Evolutionary conservation across 2,888 invertebrate genomes (phyloP).

Genomic region (Cryptocephalus primarius): DNA sequence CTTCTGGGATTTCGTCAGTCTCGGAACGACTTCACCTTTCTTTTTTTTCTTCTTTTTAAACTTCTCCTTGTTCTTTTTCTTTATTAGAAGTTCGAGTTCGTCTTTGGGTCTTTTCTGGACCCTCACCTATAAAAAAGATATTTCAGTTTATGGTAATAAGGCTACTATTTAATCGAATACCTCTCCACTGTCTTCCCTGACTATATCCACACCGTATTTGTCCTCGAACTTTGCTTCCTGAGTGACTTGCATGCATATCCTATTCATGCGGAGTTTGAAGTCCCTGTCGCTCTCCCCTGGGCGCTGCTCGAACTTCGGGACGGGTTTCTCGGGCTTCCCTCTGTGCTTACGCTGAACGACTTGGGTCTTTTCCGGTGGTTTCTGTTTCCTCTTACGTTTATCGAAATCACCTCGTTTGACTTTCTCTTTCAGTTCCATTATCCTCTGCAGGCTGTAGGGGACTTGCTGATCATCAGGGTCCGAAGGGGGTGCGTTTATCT

Average conservation of each 20-base stretch:
- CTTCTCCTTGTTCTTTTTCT: slow-evolving; percentile 29
- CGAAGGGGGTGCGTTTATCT: slow-evolving; percentile 65
- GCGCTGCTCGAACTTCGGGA: slow-evolving; percentile 46
- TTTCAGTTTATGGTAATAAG: background rate
- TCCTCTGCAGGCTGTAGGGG: slow-evolving; percentile 55
- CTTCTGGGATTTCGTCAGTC: slow-evolving; percentile 44
- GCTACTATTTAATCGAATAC: slow-evolving; percentile 13
- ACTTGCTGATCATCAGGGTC: slow-evolving; percentile 62
- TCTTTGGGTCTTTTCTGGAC: slow-evolving; percentile 42
- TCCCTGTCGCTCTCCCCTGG: slow-evolving; percentile 51
- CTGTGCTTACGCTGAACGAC: slow-evolving; percentile 2
- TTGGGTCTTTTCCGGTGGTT: slow-evolving; percentile 8
- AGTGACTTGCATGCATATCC: slow-evolving; percentile 50
- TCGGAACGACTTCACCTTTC: slow-evolving; percentile 24
- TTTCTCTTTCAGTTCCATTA: slow-evolving; percentile 49
- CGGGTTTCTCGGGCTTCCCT: slow-evolving; percentile 37
- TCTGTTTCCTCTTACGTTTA: slow-evolving; percentile 4
- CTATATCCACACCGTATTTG: slow-evolving; percentile 49
- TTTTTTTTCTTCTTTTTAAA: slow-evolving; percentile 28
- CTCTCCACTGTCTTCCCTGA: slow-evolving; percentile 44
- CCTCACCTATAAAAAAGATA: slow-evolving; percentile 11
- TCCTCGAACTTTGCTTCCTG: slow-evolving; percentile 50
- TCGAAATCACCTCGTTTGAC: slow-evolving; percentile 33
- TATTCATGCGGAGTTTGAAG: slow-evolving; percentile 55
- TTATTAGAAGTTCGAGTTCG: slow-evolving; percentile 42